A percentile compares a stretch with the other conserved stretches of the same genome.
Evolutionary conservation across 2,113 vertebrate species (phyloP).

Genomic region (Onychorhynchus coronatus): DNA sequence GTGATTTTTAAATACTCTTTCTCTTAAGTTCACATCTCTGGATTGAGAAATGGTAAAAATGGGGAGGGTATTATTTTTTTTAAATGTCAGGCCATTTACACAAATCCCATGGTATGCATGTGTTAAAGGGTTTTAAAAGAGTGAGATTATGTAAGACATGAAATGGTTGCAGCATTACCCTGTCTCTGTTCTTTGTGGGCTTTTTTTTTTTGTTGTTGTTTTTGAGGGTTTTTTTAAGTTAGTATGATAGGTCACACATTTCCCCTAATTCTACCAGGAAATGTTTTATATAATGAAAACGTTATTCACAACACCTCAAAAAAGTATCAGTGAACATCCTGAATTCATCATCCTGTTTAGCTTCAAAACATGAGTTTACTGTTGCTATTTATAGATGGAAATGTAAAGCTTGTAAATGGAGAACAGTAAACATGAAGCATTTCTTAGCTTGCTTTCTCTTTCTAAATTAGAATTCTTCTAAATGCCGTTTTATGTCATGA

Average conservation of each 20-base stretch:
- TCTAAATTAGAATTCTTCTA: neutral
- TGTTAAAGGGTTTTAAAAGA: neutral
- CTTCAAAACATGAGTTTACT: neutral
- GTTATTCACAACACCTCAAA: neutral
- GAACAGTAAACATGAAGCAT: neutral
- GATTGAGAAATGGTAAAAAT: neutral
- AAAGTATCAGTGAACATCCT: neutral
- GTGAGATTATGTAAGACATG: neutral
- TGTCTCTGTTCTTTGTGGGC: neutral
- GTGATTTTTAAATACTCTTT: neutral
- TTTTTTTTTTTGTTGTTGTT: neutral
- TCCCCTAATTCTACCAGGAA: neutral
- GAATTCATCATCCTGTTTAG: neutral
- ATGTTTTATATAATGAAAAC: neutral
- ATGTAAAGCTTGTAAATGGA: neutral
- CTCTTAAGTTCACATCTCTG: neutral
- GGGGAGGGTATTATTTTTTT: neutral
- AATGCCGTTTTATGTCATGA: neutral
- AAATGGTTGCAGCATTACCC: neutral
- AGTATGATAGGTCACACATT: neutral
- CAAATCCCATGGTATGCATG: rapidly evolving
- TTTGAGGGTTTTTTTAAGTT: neutral
- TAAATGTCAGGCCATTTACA: neutral
- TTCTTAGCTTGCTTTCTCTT: neutral
- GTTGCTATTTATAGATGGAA: neutral